These are phyloP conservation scores for Numida meleagris DNA, from an alignment of 2,113 vertebrate genomes.

Conservation along the genomic window DNA sequence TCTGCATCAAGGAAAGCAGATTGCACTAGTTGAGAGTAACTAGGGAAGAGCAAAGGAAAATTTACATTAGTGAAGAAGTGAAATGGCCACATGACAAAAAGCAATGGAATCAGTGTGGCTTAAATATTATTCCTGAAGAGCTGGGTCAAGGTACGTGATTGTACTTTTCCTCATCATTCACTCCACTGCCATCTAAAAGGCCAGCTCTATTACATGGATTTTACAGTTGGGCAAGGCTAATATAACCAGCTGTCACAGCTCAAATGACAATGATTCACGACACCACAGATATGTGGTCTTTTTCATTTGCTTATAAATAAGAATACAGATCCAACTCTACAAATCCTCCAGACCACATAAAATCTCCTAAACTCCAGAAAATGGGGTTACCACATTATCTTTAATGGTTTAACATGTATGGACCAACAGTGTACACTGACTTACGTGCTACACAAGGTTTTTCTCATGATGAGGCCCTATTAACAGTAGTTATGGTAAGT, in stretches of 20 bases:
- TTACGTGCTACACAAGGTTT: background rate
- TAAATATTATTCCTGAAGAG: background rate
- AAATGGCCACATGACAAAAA: background rate
- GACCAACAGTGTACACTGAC: background rate
- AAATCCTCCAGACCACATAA: background rate
- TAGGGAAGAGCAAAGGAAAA: background rate
- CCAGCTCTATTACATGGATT: background rate
- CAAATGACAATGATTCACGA: background rate
- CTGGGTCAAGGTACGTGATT: background rate
- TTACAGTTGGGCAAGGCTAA: background rate
- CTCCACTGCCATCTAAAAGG: accelerated
- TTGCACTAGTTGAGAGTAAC: background rate
- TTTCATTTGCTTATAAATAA: background rate
- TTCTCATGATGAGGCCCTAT: background rate
- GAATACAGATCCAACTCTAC: background rate
- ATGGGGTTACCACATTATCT: background rate
- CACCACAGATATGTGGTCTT: background rate
- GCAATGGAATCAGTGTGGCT: background rate
- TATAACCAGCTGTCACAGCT: background rate
- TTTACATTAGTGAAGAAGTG: background rate
- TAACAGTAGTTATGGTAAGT: background rate
- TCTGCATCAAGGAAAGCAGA: background rate
- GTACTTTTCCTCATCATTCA: background rate
- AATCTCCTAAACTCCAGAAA: background rate
- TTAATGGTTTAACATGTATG: background rate